Percentiles rank a stretch among this genome's conserved stretches.
phyloP scores from a whole-genome alignment of 2,888 invertebrate genomes.

The Pristionchus exspectatus region DNA sequence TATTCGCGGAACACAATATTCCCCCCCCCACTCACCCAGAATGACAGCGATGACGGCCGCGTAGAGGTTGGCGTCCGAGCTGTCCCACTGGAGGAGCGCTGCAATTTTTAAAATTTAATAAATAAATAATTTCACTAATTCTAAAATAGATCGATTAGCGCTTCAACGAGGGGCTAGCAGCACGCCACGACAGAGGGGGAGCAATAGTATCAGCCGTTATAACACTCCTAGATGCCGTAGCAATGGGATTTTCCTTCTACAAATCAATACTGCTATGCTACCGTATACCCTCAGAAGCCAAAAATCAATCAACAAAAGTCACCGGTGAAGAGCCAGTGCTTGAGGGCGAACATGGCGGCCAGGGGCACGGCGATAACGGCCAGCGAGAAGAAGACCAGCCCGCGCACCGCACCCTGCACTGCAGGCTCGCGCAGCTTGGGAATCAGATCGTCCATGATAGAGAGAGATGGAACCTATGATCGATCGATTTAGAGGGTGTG shows the following conservation, averaged over 20 bases:
- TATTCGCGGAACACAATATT: too few species aligned
- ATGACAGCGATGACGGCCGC: slow-evolving; percentile 77
- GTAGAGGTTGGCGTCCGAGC: slow-evolving; percentile 75
- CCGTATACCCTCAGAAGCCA: neutral
- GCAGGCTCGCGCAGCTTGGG: slow-evolving; percentile 73
- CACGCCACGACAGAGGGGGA: neutral
- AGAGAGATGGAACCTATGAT: slow-evolving; percentile 7
- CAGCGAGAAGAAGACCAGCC: slow-evolving; percentile 74
- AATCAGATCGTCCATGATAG: slow-evolving; percentile 71
- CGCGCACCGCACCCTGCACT: slow-evolving; percentile 75
- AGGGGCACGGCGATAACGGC: slow-evolving; percentile 77
- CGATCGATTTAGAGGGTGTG: neutral
- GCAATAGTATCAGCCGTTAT: neutral
- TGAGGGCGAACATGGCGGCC: slow-evolving; percentile 77
- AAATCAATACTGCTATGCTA: neutral
- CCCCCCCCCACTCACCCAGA: slow-evolving; percentile 55
- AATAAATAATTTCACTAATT: too few species aligned
- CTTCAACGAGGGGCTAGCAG: neutral
- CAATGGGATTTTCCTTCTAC: too few species aligned
- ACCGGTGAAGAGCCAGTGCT: slow-evolving; percentile 75
- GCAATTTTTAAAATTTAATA: slow-evolving; percentile 53
- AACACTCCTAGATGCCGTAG: neutral
- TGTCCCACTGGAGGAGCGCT: slow-evolving; percentile 71
- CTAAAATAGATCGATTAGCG: neutral
- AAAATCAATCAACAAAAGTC: slow-evolving; percentile 5